Evolutionary conservation across 2,888 invertebrate genomes (phyloP).

Genomic region (Aelia acuminata): DNA sequence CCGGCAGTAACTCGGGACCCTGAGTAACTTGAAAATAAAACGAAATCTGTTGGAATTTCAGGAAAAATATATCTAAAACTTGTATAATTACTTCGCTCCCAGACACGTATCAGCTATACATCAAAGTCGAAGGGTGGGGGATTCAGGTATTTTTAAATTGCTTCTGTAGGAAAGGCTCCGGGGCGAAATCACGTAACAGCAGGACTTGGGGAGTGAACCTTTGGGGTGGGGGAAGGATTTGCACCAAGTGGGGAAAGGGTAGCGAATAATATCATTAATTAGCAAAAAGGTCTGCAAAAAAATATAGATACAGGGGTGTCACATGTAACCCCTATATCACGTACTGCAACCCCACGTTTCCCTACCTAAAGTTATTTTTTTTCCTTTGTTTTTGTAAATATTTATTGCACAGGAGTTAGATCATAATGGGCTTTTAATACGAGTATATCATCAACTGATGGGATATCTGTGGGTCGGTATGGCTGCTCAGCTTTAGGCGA

Average conservation of each 20-base stretch:
- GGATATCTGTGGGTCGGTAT: neutral
- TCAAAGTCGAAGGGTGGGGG: neutral
- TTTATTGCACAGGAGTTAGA: neutral
- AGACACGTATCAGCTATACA: neutral
- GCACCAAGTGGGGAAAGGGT: neutral
- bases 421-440: neutral
- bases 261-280: constrained; percentile 24
- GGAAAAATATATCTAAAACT: neutral
- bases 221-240: neutral
- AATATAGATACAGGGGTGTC: too few relatives aligned
- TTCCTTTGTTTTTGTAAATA: neutral
- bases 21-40: too few relatives aligned
- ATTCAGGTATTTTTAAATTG: constrained; percentile 23
- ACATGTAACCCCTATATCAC: too few relatives aligned
- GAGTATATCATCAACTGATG: neutral
- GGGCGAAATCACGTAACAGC: neutral
- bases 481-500: too few relatives aligned
- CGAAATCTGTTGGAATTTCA: too few relatives aligned
- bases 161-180: neutral
- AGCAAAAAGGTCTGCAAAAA: neutral
- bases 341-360: neutral
- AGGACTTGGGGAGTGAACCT: neutral
- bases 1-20: too few relatives aligned
- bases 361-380: neutral
- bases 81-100: neutral